Conservation (phyloP, 2,113 vertebrate genomes). For the Nothoprocta pentlandii region DNA sequence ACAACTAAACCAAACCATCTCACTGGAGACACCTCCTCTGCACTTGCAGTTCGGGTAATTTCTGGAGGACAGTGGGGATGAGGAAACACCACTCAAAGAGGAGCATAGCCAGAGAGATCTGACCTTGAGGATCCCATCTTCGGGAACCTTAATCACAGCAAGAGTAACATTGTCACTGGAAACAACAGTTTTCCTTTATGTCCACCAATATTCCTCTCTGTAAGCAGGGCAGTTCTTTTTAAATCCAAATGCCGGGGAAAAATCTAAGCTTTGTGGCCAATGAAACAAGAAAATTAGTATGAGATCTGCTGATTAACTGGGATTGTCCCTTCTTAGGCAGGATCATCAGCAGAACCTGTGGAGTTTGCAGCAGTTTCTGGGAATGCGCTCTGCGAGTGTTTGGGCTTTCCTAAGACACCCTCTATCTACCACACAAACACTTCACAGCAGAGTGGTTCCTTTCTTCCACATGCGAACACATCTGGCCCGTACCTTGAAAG, state of each 20-base stretch:
- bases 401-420: neutral
- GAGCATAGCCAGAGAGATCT: neutral
- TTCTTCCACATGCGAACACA: neutral
- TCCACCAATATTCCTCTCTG: neutral
- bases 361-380: neutral
- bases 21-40: neutral
- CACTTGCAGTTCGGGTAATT: neutral
- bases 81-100: neutral
- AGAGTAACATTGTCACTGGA: neutral
- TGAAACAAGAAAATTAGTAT: neutral
- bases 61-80: neutral
- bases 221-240: neutral
- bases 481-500: conserved; percentile 2
- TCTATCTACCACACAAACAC: neutral
- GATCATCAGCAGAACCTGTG: accelerated
- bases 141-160: neutral
- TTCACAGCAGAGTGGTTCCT: neutral
- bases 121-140: neutral
- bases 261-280: neutral
- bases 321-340: neutral
- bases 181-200: neutral
- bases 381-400: neutral
- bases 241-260: neutral
- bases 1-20: neutral
- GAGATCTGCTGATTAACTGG: neutral